A percentile compares a stretch with the other conserved stretches of the same genome.
phyloP scores from a whole-genome alignment of 2,113 vertebrate genomes.

The Channa maculata region DNA sequence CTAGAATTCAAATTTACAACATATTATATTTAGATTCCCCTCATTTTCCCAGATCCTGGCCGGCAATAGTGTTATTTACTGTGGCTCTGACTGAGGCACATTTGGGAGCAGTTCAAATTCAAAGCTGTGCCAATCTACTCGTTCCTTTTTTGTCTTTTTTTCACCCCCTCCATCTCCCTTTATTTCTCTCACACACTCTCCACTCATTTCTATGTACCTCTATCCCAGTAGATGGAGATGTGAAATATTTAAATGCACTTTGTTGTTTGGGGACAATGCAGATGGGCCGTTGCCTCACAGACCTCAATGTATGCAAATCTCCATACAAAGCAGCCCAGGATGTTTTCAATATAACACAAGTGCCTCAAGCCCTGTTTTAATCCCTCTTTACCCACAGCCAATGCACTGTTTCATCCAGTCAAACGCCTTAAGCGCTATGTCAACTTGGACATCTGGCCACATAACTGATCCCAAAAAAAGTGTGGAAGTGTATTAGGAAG shows the following conservation, averaged over 20 bases:
- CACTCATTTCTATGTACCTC: slow-evolving; percentile 57
- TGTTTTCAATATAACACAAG: slow-evolving; percentile 94
- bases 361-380: slow-evolving; percentile 96
- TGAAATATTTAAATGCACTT: slow-evolving; percentile 92
- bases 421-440: slow-evolving; percentile 95
- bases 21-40: slow-evolving; percentile 80
- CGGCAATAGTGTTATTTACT: slow-evolving; percentile 81
- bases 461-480: slow-evolving; percentile 77
- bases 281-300: slow-evolving; percentile 91
- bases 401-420: slow-evolving; percentile 95
- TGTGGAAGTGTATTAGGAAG: slow-evolving; percentile 61
- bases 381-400: slow-evolving; percentile 91
- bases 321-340: slow-evolving; percentile 93
- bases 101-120: slow-evolving; percentile 86
- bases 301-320: slow-evolving; percentile 92
- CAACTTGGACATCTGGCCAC: slow-evolving; percentile 97
- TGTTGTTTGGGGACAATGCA: slow-evolving; percentile 92
- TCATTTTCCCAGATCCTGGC: slow-evolving; percentile 75
- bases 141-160: slow-evolving; percentile 65
- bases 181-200: slow-evolving; percentile 65
- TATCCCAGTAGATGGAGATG: slow-evolving; percentile 84
- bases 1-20: slow-evolving; percentile 54
- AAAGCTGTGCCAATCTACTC: slow-evolving; percentile 83
- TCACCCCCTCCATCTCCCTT: slow-evolving; percentile 55
- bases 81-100: slow-evolving; percentile 81